A percentile compares a stretch with the other conserved stretches of the same genome.
phyloP scores from a whole-genome alignment of 2,888 invertebrate genomes.

The Ellobium chinense region DNA sequence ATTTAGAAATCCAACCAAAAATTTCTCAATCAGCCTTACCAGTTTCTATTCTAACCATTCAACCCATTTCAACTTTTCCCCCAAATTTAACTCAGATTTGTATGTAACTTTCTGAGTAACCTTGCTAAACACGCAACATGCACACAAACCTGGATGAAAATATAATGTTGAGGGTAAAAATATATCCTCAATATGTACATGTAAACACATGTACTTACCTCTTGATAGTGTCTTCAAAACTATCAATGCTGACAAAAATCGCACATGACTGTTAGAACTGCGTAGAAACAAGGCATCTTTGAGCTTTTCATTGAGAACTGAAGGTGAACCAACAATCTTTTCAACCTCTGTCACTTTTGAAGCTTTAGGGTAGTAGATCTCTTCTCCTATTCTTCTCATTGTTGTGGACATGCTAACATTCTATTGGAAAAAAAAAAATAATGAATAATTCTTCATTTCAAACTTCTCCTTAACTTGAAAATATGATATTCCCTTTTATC shows the following conservation, averaged over 20 bases:
- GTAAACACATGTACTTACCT: slow-evolving; percentile 57
- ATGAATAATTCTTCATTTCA: too few relatives aligned
- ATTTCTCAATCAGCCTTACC: too few relatives aligned
- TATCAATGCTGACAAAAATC: slow-evolving; percentile 73
- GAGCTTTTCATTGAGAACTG: slow-evolving; percentile 30
- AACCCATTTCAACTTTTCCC: too few relatives aligned
- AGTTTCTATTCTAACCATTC: too few relatives aligned
- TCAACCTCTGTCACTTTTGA: slow-evolving; percentile 41
- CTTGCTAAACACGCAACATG: too few relatives aligned
- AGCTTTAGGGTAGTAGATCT: slow-evolving; percentile 66
- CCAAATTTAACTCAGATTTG: too few relatives aligned
- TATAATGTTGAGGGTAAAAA: neutral
- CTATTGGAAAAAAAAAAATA: slow-evolving; percentile 56
- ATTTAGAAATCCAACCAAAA: too few relatives aligned
- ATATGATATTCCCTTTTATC: too few relatives aligned
- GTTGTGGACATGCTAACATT: slow-evolving; percentile 74
- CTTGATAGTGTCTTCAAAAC: slow-evolving; percentile 75
- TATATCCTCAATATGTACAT: neutral
- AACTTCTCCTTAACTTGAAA: too few relatives aligned
- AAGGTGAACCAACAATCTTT: slow-evolving; percentile 30
- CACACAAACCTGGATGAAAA: neutral
- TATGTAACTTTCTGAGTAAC: too few relatives aligned
- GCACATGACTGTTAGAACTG: slow-evolving; percentile 70
- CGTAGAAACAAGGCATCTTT: slow-evolving; percentile 70
- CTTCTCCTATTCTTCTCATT: slow-evolving; percentile 75